Evolutionary conservation across 1,140 invertebrate species (phyloP).

Genomic region (Cydia splendana): DNA sequence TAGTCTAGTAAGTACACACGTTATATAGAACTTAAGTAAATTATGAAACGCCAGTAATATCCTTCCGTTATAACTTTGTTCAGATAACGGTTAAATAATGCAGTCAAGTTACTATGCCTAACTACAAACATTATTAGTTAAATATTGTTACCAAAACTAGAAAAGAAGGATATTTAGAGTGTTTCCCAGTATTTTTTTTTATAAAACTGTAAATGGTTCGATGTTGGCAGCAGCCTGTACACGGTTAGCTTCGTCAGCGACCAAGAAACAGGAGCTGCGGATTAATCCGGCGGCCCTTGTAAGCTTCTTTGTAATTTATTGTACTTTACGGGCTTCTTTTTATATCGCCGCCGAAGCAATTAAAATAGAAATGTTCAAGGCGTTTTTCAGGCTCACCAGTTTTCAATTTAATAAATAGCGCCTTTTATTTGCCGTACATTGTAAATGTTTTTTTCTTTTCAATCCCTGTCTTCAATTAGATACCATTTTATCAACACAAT

Average conservation of each 20-base stretch:
- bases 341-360: neutral
- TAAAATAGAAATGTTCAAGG: conserved; percentile 5
- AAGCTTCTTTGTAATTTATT: conserved; percentile 42
- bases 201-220: conserved; percentile 6
- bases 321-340: conserved; percentile 24
- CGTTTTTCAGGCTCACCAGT: conserved; percentile 1
- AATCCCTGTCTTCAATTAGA: neutral
- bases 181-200: neutral
- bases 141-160: neutral
- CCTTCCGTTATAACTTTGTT: neutral
- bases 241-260: conserved; percentile 66
- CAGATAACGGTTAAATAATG: neutral
- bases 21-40: neutral
- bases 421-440: neutral
- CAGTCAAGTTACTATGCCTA: neutral
- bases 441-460: neutral
- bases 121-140: neutral
- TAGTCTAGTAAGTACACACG: neutral
- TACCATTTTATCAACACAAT: too few species aligned
- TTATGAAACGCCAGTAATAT: neutral
- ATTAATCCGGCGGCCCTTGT: conserved; percentile 64
- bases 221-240: conserved; percentile 60
- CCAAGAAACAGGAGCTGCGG: conserved; percentile 66
- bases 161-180: neutral
- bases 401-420: neutral